Conservation (phyloP, 2,113 vertebrate species). For the Salvator merianae region DNA sequence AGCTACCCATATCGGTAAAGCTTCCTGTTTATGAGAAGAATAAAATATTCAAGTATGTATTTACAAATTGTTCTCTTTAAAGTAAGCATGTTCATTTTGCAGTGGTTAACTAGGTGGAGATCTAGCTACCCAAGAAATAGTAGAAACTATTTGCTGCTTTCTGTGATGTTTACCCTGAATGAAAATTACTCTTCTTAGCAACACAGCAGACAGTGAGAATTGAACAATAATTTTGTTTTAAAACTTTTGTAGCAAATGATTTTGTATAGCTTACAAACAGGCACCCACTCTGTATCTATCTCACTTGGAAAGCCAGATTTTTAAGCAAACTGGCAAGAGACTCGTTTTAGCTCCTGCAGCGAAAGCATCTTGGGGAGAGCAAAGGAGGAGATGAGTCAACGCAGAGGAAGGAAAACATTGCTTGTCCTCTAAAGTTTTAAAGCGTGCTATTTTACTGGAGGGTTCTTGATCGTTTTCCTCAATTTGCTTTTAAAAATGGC, state of each 20-base stretch:
- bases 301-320: no score
- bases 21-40: conserved; percentile 63
- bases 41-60: conserved; percentile 86
- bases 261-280: background rate
- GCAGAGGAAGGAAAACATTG: background rate
- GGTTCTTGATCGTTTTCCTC: background rate
- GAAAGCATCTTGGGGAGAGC: background rate
- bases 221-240: background rate
- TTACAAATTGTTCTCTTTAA: conserved; percentile 11
- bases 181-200: background rate
- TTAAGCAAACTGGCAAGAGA: background rate
- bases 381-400: background rate
- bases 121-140: background rate
- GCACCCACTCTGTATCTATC: background rate
- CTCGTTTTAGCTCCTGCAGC: background rate
- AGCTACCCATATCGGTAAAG: conserved; percentile 76
- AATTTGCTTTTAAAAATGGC: no score
- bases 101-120: background rate
- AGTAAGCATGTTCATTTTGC: background rate
- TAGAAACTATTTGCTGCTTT: background rate
- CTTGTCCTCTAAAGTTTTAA: background rate
- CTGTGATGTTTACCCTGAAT: background rate
- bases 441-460: background rate
- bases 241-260: background rate
- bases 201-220: background rate